Conservation (phyloP, 2,113 vertebrate species). For the Lepisosteus oculatus region DNA sequence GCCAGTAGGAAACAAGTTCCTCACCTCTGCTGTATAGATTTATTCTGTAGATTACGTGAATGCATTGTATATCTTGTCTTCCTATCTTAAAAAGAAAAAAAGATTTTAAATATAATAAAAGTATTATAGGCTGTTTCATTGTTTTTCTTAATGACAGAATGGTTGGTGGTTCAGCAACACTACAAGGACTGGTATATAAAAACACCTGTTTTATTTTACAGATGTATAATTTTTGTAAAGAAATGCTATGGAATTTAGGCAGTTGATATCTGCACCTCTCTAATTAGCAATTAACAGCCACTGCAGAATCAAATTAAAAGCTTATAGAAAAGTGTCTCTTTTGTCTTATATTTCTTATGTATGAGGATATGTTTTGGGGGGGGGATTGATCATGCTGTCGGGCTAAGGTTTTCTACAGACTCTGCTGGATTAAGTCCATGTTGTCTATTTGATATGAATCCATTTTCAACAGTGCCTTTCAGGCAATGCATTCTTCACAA, state of each 20-base stretch:
- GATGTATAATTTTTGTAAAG: slow-evolving; percentile 44
- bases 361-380: no score
- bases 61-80: slow-evolving; percentile 83
- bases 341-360: no score
- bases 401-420: no score
- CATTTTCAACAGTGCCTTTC: no score
- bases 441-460: no score
- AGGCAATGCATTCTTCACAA: no score
- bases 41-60: slow-evolving; percentile 70
- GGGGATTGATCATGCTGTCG: no score
- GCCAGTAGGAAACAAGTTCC: slow-evolving; percentile 66
- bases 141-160: slow-evolving; percentile 68
- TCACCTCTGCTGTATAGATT: slow-evolving; percentile 66
- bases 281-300: slow-evolving; percentile 65
- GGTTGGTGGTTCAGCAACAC: slow-evolving; percentile 56
- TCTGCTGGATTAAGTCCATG: no score
- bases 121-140: slow-evolving; percentile 79
- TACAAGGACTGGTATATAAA: slow-evolving; percentile 45
- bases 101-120: slow-evolving; percentile 86
- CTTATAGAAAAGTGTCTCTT: slow-evolving; percentile 32
- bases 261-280: slow-evolving; percentile 47
- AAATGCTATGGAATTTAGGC: slow-evolving; percentile 57
- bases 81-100: slow-evolving; percentile 63
- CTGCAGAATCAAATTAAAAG: slow-evolving; percentile 64
- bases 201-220: slow-evolving; percentile 43